phyloP scores from a whole-genome alignment of 1,140 invertebrate species.

The Caenorhabditis inopinata region DNA sequence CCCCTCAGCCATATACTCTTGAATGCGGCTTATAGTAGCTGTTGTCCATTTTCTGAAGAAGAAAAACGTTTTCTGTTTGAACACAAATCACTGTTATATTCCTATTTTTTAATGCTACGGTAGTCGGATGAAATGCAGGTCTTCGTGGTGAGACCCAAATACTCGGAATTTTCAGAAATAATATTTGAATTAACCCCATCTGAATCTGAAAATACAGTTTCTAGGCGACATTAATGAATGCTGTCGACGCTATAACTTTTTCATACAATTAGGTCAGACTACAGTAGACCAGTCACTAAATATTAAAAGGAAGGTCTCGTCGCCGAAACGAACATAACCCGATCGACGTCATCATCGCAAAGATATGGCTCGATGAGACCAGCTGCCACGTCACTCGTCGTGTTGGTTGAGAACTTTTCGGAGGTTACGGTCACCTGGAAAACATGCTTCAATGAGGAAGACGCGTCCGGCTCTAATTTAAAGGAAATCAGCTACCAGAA shows the following conservation, averaged over 20 bases:
- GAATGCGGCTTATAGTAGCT: neutral
- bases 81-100: too few relatives aligned
- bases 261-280: too few relatives aligned
- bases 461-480: neutral
- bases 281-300: too few relatives aligned
- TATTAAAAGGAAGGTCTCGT: too few relatives aligned
- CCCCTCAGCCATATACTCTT: neutral
- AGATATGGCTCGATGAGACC: constrained; percentile 34
- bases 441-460: neutral
- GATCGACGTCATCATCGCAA: neutral
- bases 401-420: constrained; percentile 34
- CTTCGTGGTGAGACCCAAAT: neutral
- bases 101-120: too few relatives aligned
- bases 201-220: neutral
- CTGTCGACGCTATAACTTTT: too few relatives aligned
- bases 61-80: neutral
- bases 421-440: constrained; percentile 33
- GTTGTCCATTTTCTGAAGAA: constrained; percentile 21
- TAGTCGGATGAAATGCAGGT: too few relatives aligned
- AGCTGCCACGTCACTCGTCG: constrained; percentile 29
- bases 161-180: neutral
- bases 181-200: neutral
- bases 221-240: too few relatives aligned
- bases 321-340: neutral
- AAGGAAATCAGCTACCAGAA: too few relatives aligned